phyloP scores from a whole-genome alignment of 2,113 vertebrate genomes.

The Datnioides undecimradiatus region DNA sequence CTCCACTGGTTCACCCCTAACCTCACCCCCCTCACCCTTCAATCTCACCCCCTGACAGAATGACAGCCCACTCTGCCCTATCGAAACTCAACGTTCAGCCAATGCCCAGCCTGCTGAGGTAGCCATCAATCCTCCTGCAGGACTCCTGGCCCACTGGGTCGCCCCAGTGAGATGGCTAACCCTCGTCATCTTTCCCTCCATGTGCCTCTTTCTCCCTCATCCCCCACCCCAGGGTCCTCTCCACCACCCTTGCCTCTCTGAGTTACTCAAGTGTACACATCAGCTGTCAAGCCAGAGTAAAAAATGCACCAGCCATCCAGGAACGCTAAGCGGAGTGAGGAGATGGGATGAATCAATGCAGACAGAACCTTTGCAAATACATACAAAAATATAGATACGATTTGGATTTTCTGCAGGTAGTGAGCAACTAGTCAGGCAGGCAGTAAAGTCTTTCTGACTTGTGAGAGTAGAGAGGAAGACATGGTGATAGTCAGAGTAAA shows the following conservation, averaged over 20 bases:
- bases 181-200: conserved; percentile 52
- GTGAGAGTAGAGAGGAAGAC: neutral
- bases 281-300: conserved; percentile 86
- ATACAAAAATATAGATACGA: neutral
- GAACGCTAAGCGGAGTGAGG: conserved; percentile 54
- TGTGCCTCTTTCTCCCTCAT: conserved; percentile 40
- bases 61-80: conserved; percentile 83
- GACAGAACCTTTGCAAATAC: conserved; percentile 27
- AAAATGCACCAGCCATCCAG: conserved; percentile 64
- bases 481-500: neutral
- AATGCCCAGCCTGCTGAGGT: conserved; percentile 72
- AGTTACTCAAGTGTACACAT: conserved; percentile 83
- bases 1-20: conserved; percentile 72
- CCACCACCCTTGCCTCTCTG: conserved; percentile 57
- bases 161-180: conserved; percentile 65
- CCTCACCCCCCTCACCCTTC: conserved; percentile 65
- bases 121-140: conserved; percentile 82
- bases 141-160: conserved; percentile 77
- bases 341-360: conserved; percentile 31
- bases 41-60: conserved; percentile 80
- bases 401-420: conserved; percentile 7
- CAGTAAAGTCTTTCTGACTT: neutral
- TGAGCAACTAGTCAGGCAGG: conserved; percentile 6
- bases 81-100: conserved; percentile 41
- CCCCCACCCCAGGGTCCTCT: conserved; percentile 60